Base-by-base conservation (phyloP, 2,797 vertebrate genomes). In the Gymnoscopelus microlampas region DNA sequence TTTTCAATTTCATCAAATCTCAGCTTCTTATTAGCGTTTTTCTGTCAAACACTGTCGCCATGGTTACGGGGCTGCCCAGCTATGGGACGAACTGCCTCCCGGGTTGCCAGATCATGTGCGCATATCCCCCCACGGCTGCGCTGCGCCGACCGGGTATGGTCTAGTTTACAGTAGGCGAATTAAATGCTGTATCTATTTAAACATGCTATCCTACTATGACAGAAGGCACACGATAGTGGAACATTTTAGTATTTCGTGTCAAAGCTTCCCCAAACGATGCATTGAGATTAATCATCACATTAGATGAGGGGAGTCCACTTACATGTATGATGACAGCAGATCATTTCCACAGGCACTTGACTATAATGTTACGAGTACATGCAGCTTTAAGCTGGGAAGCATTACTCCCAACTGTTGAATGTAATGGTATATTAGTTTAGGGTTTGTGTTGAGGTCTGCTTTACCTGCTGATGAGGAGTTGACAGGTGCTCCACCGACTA, bases 391-490 rank as follows among this genome's bases (percentile, higher is more conserved):
- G 55, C 11, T 19, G 65, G 63, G 64, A 68, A 39, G 5, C 44
- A 68, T 19, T 12, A 2, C 26, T 70, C 14, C 49, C 19, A 50
- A 39, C 47, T 53, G 7, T n/a, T 69, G 55, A 62, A 59, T 10
- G 26, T 62, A 49, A 74, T 35, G 7, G 10, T 15, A n/a, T 59
- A 13, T n/a, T 15, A 39, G n/a, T 39, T 35, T 14, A 53, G 3
- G 32, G 53, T n/a, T 24, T 23, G 7, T 23, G 29, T 60, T 74
- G 66, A 81, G 50, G 70, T 82, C 26, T 39, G 29, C 56, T 78
- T 87, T 91, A 94, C 92, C 87, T 92, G 91, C 78, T 81, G 89
- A 80, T 72, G 93, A 90, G 81, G 87, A 88, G 90, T 88, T 94
- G 90, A 91, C 77, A 80, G 90, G 75, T 79, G 78, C 74, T 66